phyloP scores from a whole-genome alignment of 2,888 invertebrate species.

The Heteropelma amictum region DNA sequence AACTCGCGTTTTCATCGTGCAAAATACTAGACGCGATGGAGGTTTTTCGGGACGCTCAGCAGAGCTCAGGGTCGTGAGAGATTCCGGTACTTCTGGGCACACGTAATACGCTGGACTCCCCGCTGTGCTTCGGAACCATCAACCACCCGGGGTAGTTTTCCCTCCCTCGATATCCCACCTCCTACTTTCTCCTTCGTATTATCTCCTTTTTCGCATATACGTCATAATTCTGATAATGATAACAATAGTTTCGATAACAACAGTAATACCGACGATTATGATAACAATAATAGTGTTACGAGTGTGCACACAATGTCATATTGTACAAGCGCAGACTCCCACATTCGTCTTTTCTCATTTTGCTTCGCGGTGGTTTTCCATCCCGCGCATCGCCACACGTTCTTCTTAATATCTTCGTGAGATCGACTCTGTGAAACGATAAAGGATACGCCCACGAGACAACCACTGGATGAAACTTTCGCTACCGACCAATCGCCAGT shows the following conservation, averaged over 20 bases:
- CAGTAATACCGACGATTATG: constrained; percentile 1
- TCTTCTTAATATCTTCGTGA: background rate
- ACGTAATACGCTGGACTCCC: constrained; percentile 71
- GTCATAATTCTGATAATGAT: background rate
- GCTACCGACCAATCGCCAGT: constrained; percentile 60
- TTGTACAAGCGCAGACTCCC: constrained; percentile 1
- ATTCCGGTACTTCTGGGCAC: constrained; percentile 68
- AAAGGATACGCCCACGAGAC: constrained; percentile 19
- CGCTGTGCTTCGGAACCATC: constrained; percentile 64
- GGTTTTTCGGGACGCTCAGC: background rate
- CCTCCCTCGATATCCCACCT: constrained; percentile 15
- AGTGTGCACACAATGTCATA: too few relatives aligned
- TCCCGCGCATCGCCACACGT: constrained; percentile 4
- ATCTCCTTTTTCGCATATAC: constrained; percentile 8
- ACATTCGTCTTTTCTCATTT: constrained; percentile 24
- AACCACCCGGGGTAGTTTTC: constrained; percentile 53
- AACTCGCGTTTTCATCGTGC: too few relatives aligned
- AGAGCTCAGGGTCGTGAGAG: constrained; percentile 63
- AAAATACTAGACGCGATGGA: too few relatives aligned
- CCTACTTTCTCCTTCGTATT: constrained; percentile 30
- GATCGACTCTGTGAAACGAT: background rate
- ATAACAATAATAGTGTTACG: background rate
- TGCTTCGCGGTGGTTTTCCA: constrained; percentile 16
- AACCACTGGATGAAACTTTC: constrained; percentile 62
- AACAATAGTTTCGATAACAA: background rate